A percentile compares a stretch with the other conserved stretches of the same genome.
These are phyloP conservation scores for Anomalospiza imberbis DNA, from an alignment of 2,797 vertebrate genomes.

Conservation along the genomic window DNA sequence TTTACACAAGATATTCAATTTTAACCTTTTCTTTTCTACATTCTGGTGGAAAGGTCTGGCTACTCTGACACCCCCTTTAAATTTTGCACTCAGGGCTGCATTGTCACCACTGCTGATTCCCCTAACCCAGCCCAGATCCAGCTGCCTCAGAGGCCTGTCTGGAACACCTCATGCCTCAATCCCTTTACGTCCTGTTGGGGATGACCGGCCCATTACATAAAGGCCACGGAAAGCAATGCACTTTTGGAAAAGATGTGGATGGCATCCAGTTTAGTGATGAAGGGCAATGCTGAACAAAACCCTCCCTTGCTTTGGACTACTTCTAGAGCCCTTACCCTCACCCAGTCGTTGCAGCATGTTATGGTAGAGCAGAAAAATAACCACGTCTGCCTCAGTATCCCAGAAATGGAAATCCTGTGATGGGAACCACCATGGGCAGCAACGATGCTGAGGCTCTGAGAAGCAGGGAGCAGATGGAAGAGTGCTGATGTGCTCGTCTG, in stretches of 20 bases:
- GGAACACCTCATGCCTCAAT: not conserved
- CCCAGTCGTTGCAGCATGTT: accelerated
- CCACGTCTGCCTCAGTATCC: accelerated
- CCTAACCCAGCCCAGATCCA: not conserved
- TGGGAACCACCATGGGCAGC: not conserved
- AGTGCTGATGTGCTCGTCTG: accelerated
- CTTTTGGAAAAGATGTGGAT: not conserved
- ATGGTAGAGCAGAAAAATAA: not conserved
- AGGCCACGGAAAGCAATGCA: accelerated
- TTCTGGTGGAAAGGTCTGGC: not conserved
- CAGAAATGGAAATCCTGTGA: not conserved
- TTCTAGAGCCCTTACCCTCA: not conserved
- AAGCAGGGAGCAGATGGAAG: not conserved
- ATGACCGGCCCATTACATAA: not conserved
- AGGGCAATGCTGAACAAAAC: not conserved
- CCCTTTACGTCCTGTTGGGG: accelerated
- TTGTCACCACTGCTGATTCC: not conserved
- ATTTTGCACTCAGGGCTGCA: not conserved
- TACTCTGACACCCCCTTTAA: not conserved
- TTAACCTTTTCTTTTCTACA: not conserved
- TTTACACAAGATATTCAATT: not conserved
- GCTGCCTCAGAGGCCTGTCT: not conserved
- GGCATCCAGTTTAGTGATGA: not conserved
- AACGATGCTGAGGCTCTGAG: not conserved
- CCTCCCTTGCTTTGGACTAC: not conserved